Evolutionary conservation across 2,113 vertebrate genomes (phyloP).

Genomic region (Ictalurus punctatus): DNA sequence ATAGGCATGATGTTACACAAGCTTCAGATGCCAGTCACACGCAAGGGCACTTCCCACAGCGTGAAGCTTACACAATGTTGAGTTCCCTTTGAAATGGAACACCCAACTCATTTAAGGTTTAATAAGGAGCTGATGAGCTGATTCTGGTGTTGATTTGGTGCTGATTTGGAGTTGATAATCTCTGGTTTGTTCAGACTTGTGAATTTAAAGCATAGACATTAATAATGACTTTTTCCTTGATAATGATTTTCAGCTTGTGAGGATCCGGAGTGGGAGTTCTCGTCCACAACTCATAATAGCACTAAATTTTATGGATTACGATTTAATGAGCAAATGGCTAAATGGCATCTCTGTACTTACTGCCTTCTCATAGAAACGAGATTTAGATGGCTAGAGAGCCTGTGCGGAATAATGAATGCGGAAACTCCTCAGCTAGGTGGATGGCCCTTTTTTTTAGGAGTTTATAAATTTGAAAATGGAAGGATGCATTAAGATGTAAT

Average conservation of each 20-base stretch:
- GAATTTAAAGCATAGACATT: background rate
- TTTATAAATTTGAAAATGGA: constrained; percentile 36
- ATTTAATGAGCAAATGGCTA: constrained; percentile 53
- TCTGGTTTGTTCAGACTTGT: background rate
- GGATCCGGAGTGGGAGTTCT: background rate
- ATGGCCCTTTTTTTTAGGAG: constrained; percentile 18
- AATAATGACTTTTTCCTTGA: background rate
- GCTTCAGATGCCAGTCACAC: no score
- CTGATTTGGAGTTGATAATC: background rate
- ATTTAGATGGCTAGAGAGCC: constrained; percentile 27
- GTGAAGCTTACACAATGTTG: no score
- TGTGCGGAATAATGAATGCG: constrained; percentile 49
- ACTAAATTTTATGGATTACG: constrained; percentile 38
- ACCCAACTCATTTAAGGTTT: background rate
- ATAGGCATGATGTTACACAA: no score
- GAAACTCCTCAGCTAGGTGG: constrained; percentile 13
- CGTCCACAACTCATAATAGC: constrained; percentile 25
- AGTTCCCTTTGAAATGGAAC: background rate
- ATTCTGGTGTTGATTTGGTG: background rate
- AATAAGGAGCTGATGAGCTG: background rate
- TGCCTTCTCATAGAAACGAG: background rate
- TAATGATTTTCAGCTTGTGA: background rate
- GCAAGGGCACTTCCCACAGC: no score
- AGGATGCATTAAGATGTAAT: constrained; percentile 41
- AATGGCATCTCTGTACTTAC: constrained; percentile 38